Evolutionary conservation across 2,888 invertebrate genomes (phyloP).

Genomic region (Drosophila cognata): DNA sequence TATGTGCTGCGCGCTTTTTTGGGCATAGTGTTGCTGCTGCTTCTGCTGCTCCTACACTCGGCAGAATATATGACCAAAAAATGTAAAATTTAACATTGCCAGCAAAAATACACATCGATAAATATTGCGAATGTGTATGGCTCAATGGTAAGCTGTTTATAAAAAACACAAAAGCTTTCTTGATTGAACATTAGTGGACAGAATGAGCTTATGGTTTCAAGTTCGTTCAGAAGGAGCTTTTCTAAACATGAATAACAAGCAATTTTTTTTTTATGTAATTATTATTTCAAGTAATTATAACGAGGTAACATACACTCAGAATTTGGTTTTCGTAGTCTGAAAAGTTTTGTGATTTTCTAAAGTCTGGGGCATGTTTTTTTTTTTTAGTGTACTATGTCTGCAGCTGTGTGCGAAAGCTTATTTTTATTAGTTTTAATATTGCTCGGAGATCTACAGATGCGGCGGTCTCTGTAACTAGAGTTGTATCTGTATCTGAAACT

Average conservation of each 20-base stretch:
- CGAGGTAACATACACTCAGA: neutral
- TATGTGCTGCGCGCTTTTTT: constrained; percentile 43
- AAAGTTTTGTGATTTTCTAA: neutral
- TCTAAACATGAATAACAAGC: neutral
- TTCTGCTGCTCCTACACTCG: constrained; percentile 16
- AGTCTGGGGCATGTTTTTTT: constrained; percentile 8
- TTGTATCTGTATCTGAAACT: constrained; percentile 23
- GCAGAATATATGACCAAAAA: neutral
- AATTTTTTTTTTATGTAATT: neutral
- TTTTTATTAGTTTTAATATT: constrained; percentile 80
- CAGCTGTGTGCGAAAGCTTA: constrained; percentile 72
- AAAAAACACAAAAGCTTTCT: neutral
- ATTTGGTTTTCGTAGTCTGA: neutral
- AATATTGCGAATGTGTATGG: neutral
- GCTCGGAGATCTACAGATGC: constrained; percentile 44
- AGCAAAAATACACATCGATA: neutral
- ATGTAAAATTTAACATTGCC: neutral
- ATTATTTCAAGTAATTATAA: neutral
- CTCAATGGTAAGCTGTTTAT: neutral
- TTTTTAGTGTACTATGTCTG: constrained; percentile 41
- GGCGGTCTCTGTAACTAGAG: constrained; percentile 23
- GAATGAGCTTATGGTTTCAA: neutral
- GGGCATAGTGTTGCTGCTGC: constrained; percentile 30
- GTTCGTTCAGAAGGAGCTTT: neutral
- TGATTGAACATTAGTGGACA: neutral